phyloP scores from a whole-genome alignment of 2,113 vertebrate species.

The Brachyistius frenatus region DNA sequence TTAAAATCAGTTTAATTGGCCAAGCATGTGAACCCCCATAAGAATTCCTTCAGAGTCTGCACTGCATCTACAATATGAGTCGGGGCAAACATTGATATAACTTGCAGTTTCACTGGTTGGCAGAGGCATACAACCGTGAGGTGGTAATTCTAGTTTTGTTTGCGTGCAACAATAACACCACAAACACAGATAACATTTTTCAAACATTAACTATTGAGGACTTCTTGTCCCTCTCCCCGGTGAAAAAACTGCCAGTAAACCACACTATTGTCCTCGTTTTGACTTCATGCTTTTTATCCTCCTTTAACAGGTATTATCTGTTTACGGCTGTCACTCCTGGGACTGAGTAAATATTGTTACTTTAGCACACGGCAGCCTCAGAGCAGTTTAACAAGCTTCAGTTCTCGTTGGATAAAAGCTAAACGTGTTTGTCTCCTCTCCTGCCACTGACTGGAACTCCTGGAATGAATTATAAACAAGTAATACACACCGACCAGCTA shows the following conservation, averaged over 20 bases:
- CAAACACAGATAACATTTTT: neutral
- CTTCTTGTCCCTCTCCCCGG: neutral
- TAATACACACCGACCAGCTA: slow-evolving; percentile 45
- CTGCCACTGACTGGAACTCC: slow-evolving; percentile 12
- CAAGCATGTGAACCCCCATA: too few species aligned
- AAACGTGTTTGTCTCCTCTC: slow-evolving; percentile 48
- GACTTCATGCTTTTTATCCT: slow-evolving; percentile 41
- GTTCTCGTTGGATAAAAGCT: slow-evolving; percentile 60
- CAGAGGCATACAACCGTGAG: too few species aligned
- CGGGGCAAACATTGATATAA: too few species aligned
- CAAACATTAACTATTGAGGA: neutral
- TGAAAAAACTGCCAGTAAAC: neutral
- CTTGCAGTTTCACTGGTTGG: too few species aligned
- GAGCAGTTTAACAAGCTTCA: slow-evolving; percentile 40
- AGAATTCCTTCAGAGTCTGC: too few species aligned
- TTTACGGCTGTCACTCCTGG: slow-evolving; percentile 56
- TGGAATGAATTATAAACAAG: slow-evolving; percentile 54
- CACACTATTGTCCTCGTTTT: slow-evolving; percentile 24
- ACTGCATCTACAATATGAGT: too few species aligned
- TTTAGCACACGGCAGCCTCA: slow-evolving; percentile 44
- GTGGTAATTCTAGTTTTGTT: too few species aligned
- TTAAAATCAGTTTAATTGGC: too few species aligned
- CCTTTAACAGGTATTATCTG: slow-evolving; percentile 51
- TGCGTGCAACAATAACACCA: too few species aligned
- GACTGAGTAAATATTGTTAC: slow-evolving; percentile 60